A percentile compares a stretch with the other conserved stretches of the same genome.
phyloP scores from a whole-genome alignment of 2,797 vertebrate genomes.

The Gouania willdenowi region DNA sequence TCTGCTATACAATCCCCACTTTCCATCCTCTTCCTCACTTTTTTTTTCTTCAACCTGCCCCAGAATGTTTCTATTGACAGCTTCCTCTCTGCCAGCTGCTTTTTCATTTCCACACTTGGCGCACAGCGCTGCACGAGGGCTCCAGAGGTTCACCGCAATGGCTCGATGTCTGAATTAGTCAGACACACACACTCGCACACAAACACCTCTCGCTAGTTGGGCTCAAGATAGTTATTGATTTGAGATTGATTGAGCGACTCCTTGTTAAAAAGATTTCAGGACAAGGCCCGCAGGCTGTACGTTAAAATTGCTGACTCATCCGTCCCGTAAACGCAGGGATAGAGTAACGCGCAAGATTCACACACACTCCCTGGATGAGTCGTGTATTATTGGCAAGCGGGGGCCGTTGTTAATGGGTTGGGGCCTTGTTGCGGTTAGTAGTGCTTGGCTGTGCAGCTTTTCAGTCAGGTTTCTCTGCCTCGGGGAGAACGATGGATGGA shows the following conservation, averaged over 20 bases:
- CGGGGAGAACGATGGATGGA: background rate
- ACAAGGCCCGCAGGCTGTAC: conserved; percentile 48
- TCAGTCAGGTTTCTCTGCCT: conserved; percentile 7
- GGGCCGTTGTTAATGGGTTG: conserved; percentile 57
- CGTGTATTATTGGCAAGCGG: conserved; percentile 48
- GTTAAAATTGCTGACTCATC: conserved; percentile 71
- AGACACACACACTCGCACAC: conserved; percentile 3
- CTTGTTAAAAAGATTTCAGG: conserved; percentile 68
- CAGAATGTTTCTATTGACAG: conserved; percentile 61
- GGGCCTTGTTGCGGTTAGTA: conserved; percentile 30
- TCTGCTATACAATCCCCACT: background rate
- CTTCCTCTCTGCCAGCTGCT: conserved; percentile 35
- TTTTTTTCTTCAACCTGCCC: background rate
- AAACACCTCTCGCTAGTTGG: conserved; percentile 7
- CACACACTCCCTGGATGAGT: conserved; percentile 28
- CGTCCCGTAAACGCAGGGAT: conserved; percentile 6
- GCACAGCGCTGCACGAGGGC: conserved; percentile 1
- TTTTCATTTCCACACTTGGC: conserved; percentile 58
- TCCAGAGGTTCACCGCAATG: conserved; percentile 23
- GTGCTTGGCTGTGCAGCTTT: conserved; percentile 41
- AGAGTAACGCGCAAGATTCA: background rate
- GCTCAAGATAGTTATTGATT: conserved; percentile 68
- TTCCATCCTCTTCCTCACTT: background rate
- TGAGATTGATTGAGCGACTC: conserved; percentile 64
- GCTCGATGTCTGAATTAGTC: conserved; percentile 46